Evolutionary conservation across 2,113 vertebrate species (phyloP).

Genomic region (Camelus bactrianus): DNA sequence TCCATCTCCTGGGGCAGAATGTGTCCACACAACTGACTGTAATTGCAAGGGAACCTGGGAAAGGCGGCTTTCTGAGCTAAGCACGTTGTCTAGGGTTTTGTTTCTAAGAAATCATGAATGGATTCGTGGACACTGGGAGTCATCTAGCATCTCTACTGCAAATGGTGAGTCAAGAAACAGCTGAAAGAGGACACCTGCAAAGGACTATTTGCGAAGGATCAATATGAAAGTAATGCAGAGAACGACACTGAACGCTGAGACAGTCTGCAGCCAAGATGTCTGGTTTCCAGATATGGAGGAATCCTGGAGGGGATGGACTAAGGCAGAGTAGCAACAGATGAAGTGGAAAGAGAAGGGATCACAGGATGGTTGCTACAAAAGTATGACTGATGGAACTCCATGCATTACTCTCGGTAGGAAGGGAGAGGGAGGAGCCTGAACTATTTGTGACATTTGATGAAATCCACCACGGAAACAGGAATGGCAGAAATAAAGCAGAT

Average conservation of each 20-base stretch:
- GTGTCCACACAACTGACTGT: neutral
- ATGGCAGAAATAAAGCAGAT: neutral
- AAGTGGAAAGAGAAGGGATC: neutral
- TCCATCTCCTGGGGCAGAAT: neutral
- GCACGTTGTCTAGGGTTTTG: neutral
- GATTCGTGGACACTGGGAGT: neutral
- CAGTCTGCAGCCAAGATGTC: neutral
- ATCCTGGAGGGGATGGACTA: neutral
- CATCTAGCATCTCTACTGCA: neutral
- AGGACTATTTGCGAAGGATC: neutral
- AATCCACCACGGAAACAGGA: neutral
- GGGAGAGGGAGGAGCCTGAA: neutral
- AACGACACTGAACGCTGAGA: neutral
- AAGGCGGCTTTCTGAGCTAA: neutral
- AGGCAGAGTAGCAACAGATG: neutral
- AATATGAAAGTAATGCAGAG: neutral
- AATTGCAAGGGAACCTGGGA: neutral
- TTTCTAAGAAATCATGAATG: neutral
- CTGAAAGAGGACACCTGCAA: neutral
- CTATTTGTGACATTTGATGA: neutral
- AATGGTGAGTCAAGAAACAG: neutral
- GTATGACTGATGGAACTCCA: neutral
- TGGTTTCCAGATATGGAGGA: neutral
- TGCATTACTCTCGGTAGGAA: neutral
- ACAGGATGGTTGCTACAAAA: neutral